Percentiles rank a stretch among this genome's conserved stretches.
These are phyloP conservation scores for Stigmatopora nigra DNA, from an alignment of 2,113 vertebrate species.

Conservation along the genomic window DNA sequence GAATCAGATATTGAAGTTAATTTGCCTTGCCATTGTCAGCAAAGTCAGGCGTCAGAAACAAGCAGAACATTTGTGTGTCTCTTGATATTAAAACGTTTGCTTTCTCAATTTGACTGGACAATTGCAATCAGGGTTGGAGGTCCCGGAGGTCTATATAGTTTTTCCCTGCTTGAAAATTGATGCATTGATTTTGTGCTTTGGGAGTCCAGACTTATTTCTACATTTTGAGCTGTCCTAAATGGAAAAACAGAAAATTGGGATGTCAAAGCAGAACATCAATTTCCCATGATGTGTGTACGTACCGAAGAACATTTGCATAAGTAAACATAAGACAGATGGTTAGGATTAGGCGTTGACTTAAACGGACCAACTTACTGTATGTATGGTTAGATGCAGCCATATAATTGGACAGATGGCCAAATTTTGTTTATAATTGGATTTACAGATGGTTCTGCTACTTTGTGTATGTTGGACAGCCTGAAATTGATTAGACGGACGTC, in stretches of 20 bases:
- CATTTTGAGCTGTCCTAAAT: background rate
- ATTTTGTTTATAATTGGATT: background rate
- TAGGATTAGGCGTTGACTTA: background rate
- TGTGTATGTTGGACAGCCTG: background rate
- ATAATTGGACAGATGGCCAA: background rate
- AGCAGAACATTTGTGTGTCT: background rate
- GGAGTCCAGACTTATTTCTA: too few relatives aligned
- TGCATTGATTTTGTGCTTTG: background rate
- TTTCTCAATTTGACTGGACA: background rate
- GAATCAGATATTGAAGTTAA: slow-evolving; percentile 5
- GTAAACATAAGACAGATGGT: background rate
- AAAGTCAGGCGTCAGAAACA: background rate
- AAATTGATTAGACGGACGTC: background rate
- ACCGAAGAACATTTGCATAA: background rate
- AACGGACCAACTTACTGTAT: background rate
- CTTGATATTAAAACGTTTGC: background rate
- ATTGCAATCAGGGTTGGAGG: background rate
- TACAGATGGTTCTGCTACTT: background rate
- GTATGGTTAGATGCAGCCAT: background rate
- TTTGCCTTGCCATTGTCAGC: background rate
- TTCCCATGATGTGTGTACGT: background rate
- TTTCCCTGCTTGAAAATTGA: background rate
- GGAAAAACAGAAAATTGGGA: background rate
- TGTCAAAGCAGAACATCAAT: background rate
- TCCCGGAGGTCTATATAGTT: background rate